Evolutionary conservation across 2,113 vertebrate genomes (phyloP), one percentile per base, ranked within the genome.

Genomic region (Henicopernis longicauda): DNA sequence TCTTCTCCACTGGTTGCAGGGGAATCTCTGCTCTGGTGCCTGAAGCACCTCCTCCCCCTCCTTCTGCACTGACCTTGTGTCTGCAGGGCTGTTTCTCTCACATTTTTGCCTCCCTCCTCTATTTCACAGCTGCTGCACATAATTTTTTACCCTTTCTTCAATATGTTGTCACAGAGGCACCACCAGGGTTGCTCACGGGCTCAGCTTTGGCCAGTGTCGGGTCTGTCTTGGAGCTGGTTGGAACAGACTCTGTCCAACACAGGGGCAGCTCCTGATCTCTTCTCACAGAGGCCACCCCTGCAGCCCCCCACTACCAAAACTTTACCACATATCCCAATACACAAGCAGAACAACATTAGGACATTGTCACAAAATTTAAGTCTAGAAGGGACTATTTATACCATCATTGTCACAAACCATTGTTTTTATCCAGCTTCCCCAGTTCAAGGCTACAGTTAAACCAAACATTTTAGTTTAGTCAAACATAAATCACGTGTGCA

Each of bases 151-250:
- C 26, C 22, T 81, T 81, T 66, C 44, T 19, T 49, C 36, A 42
- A 19, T 5, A 14, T 10, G 1, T 36, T 50, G 9, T n/a, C 15
- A 18, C 10, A 44, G 78, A 82, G 23, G 20, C 34, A 62, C n/a
- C 17, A 15, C 22, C 29, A 47, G 13, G 13, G 8, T 7, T 21
- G 13, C 16, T 72, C 36, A 42, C 16, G 14, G 44, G 4, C 45
- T 38, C 10, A 11, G 12, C 16, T 71, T 81, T 72, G 42, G 27
- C 36, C 31, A 31, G 16, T 1, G 6, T 8, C 0, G 0, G 16
- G 42, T 42, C n/a, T 36, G 12, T 55, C 26, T 25, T 44, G 45
- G 23, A 61, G 32, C n/a, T 10, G 20, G 1, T 20, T 55, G 63
- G 57, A 89, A n/a, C 10, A 16, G 8, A 4, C n/a, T 52, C 45